Percentiles rank a stretch among this genome's conserved stretches.
Conservation (phyloP, 2,888 invertebrate species). For the Stenolophus ochropezus region DNA sequence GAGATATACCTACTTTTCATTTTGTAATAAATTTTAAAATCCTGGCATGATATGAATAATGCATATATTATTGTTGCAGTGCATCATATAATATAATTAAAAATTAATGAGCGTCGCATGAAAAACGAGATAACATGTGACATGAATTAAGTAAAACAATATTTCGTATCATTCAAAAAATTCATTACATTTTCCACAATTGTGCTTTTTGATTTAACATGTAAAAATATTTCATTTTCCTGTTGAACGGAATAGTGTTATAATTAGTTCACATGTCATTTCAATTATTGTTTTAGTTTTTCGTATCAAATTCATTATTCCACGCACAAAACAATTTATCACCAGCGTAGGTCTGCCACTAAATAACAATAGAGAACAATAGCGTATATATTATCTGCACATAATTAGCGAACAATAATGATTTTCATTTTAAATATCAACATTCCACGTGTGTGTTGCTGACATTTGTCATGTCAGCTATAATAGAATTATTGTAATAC, state of each 20-base stretch:
- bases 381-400: slow-evolving; percentile 15
- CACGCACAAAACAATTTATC: slow-evolving; percentile 22
- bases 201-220: neutral
- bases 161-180: neutral
- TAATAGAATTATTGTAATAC: neutral
- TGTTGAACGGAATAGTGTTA: neutral
- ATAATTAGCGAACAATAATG: slow-evolving; percentile 27
- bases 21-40: too few species aligned
- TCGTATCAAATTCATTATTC: slow-evolving; percentile 3
- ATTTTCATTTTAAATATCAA: slow-evolving; percentile 20
- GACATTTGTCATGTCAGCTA: slow-evolving; percentile 19
- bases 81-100: too few species aligned
- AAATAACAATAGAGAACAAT: slow-evolving; percentile 24
- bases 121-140: too few species aligned
- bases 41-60: too few species aligned
- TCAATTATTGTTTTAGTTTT: neutral
- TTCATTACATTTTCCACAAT: neutral
- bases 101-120: too few species aligned
- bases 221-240: neutral
- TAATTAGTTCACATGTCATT: slow-evolving; percentile 4
- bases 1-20: too few species aligned
- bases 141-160: too few species aligned
- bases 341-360: neutral
- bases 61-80: too few species aligned
- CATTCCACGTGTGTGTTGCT: neutral